These are phyloP conservation scores for Cecropterus lyciades DNA, from an alignment of 1,140 invertebrate genomes.

Conservation along the genomic window DNA sequence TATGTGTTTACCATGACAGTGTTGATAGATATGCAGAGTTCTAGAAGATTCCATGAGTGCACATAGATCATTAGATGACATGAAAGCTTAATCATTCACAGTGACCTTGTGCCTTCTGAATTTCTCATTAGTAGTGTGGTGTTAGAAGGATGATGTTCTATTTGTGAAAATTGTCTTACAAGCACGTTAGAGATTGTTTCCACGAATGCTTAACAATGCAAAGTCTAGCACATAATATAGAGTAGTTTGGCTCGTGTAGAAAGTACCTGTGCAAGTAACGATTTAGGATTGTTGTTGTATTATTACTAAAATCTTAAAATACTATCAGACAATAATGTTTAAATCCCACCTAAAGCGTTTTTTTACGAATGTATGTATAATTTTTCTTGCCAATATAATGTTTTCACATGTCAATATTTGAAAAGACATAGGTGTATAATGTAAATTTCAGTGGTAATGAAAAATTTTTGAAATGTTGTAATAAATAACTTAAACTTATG, in stretches of 20 bases:
- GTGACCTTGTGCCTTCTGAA: conserved; percentile 54
- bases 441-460: conserved; percentile 39
- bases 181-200: conserved; percentile 22
- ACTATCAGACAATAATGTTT: conserved; percentile 53
- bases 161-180: conserved; percentile 31
- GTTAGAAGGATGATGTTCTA: conserved; percentile 23
- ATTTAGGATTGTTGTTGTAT: conserved; percentile 34
- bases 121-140: conserved; percentile 43
- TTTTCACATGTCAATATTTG: conserved; percentile 40
- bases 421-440: conserved; percentile 40
- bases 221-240: conserved; percentile 47
- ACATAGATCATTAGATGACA: conserved; percentile 15
- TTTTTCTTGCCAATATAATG: conserved; percentile 46
- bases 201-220: conserved; percentile 24
- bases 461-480: conserved; percentile 67
- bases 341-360: conserved; percentile 46
- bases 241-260: conserved; percentile 41
- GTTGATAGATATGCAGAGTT: conserved; percentile 6
- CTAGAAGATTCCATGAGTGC: conserved; percentile 13
- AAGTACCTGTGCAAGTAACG: conserved; percentile 41
- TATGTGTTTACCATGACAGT: conserved; percentile 24
- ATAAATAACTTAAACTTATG: conserved; percentile 46
- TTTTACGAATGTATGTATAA: conserved; percentile 39
- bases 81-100: conserved; percentile 42
- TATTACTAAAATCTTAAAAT: conserved; percentile 21